Base-by-base conservation (phyloP, 2,113 vertebrate genomes). In the Myrmophylax atrothorax region DNA sequence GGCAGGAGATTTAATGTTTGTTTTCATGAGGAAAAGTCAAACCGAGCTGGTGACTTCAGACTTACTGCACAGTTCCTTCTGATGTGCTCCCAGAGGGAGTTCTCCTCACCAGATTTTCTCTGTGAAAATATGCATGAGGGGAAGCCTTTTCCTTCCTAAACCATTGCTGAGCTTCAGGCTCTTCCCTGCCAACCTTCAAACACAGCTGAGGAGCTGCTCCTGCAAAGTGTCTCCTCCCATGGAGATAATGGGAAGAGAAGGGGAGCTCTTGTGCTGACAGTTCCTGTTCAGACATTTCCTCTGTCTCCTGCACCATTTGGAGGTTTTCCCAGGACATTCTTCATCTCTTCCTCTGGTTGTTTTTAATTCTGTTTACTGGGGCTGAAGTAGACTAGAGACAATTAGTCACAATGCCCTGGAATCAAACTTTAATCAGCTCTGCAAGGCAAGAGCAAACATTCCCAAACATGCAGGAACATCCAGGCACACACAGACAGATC, bases 241-340 rank as follows among this genome's bases (percentile, higher is more conserved):
- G 9, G 87, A 70, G 74, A 79, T 85, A 64, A 79, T 80, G 85
- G 90, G 81, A 53, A 56, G 82, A 70, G 85, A 50, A 86, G 72
- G 69, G 84, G 55, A 92, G 46, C 87, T 95, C 93, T 77, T 58
- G 90, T 50, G 79, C 93, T 95, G 94, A 88, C 78, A 77, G 93
- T 44, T 91, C 91, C 76, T 79, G 84, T 87, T 89, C 89, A 96
- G 93, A 96, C 84, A 28, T 69, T 96, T 96, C 91, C 87, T 93
- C 76, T 2, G 5, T 93, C 87, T 91, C 53, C 90, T 77, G 72
- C 18, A 66, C 95, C 95, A 92, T 90, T 96, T 96, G 95, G 96
- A 97, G 92, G 72, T 88, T 93, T 96, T 96, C 95, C 96, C 94
- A 95, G 96, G 94, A 97, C 93, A 88, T 96, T 96, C 90, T 93